Base-by-base conservation (phyloP, 2,888 invertebrate genomes). In the Eupithecia exiguata region DNA sequence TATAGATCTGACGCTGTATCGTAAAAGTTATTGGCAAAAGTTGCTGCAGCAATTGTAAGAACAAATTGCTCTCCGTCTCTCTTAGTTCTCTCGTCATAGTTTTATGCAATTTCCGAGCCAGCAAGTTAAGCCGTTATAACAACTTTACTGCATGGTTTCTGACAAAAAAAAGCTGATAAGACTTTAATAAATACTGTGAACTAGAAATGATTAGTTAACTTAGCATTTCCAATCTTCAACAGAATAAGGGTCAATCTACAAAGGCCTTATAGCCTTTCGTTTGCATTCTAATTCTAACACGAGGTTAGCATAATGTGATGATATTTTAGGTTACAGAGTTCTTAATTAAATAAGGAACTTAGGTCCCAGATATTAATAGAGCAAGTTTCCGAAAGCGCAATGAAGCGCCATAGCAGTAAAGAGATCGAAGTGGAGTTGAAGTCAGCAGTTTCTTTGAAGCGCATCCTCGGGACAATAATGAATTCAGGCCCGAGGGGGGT, bases 381-480 rank as follows among this genome's bases (percentile, higher is more conserved):
- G 78, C 77, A 83, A 86, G 84, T 87, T 84, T 72, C 84, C 84
- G 82, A 88, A 89, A 89, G 87, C 85, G 91, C 89, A 93, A 91
- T 92, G 92, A 88, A 89, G 86, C 86, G 86, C 85, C 85, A 86
- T 88, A 87, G 74, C 82, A 84, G 83, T 85, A 84, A 86, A 84
- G 82, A 85, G 85, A 84, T 84, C 84, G 85, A 80, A 83, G 81
- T 84, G 82, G 85, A 85, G 85, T 84, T 84, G 84, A 87, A 89
- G 89, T 92, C 92, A 92, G 93, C 92, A 91, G 87, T 92, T 92
- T 92, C 92, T 92, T 93, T 92, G 91, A 92, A 88, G 89, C 89
- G 88, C 91, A 89, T 89, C 89, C 85, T 89, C 86, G 82, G 88
- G 90, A 92, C 91, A 92, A 92, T 92, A 92, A 92, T 92, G 92